Conservation (phyloP, 2,113 vertebrate genomes). For the Stigmatopora nigra region DNA sequence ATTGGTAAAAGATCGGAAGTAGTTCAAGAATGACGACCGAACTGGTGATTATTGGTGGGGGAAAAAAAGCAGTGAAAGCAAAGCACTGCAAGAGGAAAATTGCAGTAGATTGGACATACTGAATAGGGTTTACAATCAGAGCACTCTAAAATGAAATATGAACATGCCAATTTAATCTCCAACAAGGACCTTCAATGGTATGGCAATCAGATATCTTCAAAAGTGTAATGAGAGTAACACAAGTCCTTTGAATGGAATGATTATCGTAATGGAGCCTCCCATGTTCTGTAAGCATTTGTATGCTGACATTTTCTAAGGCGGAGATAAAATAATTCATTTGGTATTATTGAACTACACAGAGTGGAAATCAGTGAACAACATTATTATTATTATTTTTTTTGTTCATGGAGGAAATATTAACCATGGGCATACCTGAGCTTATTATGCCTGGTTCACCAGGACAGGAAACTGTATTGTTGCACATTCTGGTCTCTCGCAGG, state of each 20-base stretch:
- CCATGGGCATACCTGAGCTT: slow-evolving; percentile 56
- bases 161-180: slow-evolving; percentile 20
- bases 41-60: neutral
- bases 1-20: too few relatives aligned
- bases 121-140: slow-evolving; percentile 31
- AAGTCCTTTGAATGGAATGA: neutral
- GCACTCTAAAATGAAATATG: slow-evolving; percentile 26
- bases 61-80: neutral
- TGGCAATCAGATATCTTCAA: slow-evolving; percentile 19
- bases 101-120: neutral
- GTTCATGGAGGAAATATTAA: neutral
- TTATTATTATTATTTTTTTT: too few relatives aligned
- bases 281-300: neutral
- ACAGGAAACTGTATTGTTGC: slow-evolving; percentile 94
- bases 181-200: slow-evolving; percentile 15
- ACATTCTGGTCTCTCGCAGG: slow-evolving; percentile 87
- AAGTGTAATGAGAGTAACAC: neutral
- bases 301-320: neutral
- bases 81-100: neutral
- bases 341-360: neutral
- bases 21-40: neutral
- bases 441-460: slow-evolving; percentile 75
- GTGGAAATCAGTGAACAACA: neutral
- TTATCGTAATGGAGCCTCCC: neutral
- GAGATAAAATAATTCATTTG: neutral